Conservation (phyloP, 2,888 invertebrate species). For the Gonocerus acuteangulatus region DNA sequence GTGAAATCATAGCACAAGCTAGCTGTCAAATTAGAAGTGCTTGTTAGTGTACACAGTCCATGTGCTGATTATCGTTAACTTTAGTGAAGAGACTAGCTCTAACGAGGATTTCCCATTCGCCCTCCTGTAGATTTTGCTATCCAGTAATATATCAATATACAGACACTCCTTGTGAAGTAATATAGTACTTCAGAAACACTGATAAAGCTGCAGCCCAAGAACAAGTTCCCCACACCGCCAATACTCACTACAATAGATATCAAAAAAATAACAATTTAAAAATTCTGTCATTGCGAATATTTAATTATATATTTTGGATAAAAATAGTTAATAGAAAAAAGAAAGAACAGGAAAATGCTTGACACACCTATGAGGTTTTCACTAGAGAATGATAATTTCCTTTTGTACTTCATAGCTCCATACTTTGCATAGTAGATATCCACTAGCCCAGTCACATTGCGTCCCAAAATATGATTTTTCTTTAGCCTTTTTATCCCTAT, state of each 20-base stretch:
- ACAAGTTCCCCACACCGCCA: constrained; percentile 39
- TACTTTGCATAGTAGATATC: constrained; percentile 39
- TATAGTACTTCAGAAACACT: constrained; percentile 39
- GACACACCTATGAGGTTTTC: constrained; percentile 38
- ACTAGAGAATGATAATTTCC: constrained; percentile 38
- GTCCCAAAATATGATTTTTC: constrained; percentile 31
- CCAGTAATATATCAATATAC: not conserved
- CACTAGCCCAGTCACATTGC: constrained; percentile 35
- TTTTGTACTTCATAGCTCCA: constrained; percentile 39
- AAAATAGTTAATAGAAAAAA: too few relatives aligned
- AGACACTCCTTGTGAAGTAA: constrained; percentile 28
- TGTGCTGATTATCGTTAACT: too few relatives aligned
- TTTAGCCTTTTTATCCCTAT: constrained; percentile 36
- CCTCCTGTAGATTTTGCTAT: not conserved
- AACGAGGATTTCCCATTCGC: too few relatives aligned
- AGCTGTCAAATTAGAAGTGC: too few relatives aligned
- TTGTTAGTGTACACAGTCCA: too few relatives aligned
- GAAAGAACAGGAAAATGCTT: too few relatives aligned
- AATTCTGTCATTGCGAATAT: too few relatives aligned
- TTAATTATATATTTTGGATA: too few relatives aligned
- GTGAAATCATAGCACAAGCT: too few relatives aligned
- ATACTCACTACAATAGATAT: constrained; percentile 36
- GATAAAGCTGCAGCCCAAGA: constrained; percentile 39
- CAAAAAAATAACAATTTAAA: not conserved
- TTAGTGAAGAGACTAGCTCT: too few relatives aligned